A percentile compares a stretch with the other conserved stretches of the same genome.
These are phyloP conservation scores for Anoplius nigerrimus DNA, from an alignment of 2,888 invertebrate genomes.

Conservation along the genomic window DNA sequence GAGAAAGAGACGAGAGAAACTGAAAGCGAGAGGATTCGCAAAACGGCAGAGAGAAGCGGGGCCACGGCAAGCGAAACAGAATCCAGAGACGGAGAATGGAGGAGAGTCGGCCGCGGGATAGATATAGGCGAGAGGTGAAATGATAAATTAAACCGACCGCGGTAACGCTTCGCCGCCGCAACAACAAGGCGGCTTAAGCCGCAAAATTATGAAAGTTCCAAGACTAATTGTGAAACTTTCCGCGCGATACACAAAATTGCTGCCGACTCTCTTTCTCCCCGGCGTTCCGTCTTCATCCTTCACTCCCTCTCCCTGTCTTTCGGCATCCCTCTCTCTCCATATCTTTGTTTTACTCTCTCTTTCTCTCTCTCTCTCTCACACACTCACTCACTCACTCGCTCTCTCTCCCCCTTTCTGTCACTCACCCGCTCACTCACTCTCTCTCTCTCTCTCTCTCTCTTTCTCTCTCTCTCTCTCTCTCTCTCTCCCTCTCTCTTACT, in stretches of 20 bases:
- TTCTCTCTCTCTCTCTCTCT: not conserved
- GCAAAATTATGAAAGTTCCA: conserved; percentile 71
- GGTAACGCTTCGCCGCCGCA: conserved; percentile 57
- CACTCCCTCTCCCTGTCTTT: not conserved
- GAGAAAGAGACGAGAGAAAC: too few relatives aligned
- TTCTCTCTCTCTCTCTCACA: too few relatives aligned
- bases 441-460: conserved; percentile 6
- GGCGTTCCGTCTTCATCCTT: not conserved
- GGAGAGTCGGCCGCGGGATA: conserved; percentile 13
- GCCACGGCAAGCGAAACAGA: not conserved
- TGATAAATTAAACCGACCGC: conserved; percentile 67
- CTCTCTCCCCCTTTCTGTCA: too few relatives aligned
- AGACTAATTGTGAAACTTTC: conserved; percentile 72
- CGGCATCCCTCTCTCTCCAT: too few relatives aligned
- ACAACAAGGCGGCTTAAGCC: conserved; percentile 65
- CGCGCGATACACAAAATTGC: conserved; percentile 63
- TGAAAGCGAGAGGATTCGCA: not conserved
- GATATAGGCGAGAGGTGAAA: conserved; percentile 54
- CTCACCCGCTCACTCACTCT: too few relatives aligned
- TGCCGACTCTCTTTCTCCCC: conserved; percentile 17
- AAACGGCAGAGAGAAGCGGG: conserved; percentile 2
- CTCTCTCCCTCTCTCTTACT: too few relatives aligned
- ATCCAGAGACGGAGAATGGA: conserved; percentile 9
- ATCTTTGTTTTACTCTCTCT: too few relatives aligned
- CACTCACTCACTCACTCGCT: too few relatives aligned